A percentile compares a stretch with the other conserved stretches of the same genome.
phyloP scores from a whole-genome alignment of 2,113 vertebrate species.

The Vulpes ferrilata region DNA sequence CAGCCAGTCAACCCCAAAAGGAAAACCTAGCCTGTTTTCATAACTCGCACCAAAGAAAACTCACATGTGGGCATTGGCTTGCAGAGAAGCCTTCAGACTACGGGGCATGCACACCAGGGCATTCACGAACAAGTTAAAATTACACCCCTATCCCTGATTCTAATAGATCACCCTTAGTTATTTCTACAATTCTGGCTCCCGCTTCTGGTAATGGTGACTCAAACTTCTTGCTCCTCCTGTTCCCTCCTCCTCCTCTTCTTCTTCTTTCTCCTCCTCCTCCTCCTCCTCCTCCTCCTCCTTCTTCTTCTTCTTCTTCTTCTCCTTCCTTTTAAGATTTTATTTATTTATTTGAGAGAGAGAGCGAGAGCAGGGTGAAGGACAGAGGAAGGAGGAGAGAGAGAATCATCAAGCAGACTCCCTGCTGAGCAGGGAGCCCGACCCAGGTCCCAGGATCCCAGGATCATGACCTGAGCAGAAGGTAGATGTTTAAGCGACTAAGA shows the following conservation, averaged over 20 bases:
- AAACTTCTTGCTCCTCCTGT: background rate
- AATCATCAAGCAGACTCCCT: background rate
- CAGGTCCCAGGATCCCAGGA: background rate
- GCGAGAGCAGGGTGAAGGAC: background rate
- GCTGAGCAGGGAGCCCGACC: background rate
- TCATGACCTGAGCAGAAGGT: background rate
- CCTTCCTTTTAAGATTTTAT: background rate
- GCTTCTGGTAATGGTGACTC: background rate
- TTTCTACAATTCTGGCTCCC: background rate
- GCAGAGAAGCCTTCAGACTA: background rate
- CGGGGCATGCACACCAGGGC: fast-evolving
- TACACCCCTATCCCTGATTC: background rate
- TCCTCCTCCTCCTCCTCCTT: background rate
- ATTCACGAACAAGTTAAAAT: background rate
- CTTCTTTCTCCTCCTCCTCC: background rate
- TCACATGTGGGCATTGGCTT: fast-evolving
- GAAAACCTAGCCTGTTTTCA: background rate
- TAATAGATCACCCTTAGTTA: background rate
- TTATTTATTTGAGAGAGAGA: background rate
- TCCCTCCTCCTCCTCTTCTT: background rate
- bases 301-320: background rate
- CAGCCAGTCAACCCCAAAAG: background rate
- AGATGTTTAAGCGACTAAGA: background rate
- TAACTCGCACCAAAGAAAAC: background rate
- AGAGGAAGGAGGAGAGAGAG: background rate